Base-by-base conservation (phyloP, 2,888 invertebrate genomes). In the Melanotus villosus region DNA sequence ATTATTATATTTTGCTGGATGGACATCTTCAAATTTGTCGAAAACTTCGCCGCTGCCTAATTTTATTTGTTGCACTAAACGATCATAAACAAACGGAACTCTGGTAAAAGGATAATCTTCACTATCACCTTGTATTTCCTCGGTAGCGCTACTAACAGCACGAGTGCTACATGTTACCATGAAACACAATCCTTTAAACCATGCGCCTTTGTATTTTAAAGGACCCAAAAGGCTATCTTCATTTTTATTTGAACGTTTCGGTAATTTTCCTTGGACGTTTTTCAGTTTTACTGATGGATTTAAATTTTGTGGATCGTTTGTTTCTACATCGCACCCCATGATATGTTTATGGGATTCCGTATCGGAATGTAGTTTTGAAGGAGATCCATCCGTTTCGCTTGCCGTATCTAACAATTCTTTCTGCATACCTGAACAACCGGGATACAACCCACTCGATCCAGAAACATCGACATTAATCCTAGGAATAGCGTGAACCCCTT, bases 21-120 rank as follows among this genome's bases (percentile, higher is more conserved):
- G 85, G 57, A 85, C 77, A 52, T 82, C 74, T 60, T 80, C 78
- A 47, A 85, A 83, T 6, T 86, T 76, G 0, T 89, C 88, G 73
- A 91, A 88, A 0, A 92, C 87, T 3, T 81, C 83, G 0, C 92
- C 92, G 0, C 91, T 91, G 2, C 89, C 91, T 0, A 87, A 87
- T 57, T 87, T 87, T 23, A 92, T 84, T 80, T 91, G 91, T 26
- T 86, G 86, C 75, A 85, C 86, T 3, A 92, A 82, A 10, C 90
- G 86, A 23, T 90, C 89, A 81, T 87, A 86, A 34, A 87, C 83
- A 75, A 87, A 89, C 0, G 87, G 86, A 23, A 81, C 77, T 2
- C 75, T 79, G 0, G 85, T 84, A 84, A 90, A 90, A 72, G 86
- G 88, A 64, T 86, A 77, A 68, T 87, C 87, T 57, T 89, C 89